Percentiles rank a stretch among this genome's conserved stretches.
These are phyloP conservation scores for Dendronephthya gigantea DNA, from an alignment of 64 coral and sea anemone genomes.

Conservation along the genomic window DNA sequence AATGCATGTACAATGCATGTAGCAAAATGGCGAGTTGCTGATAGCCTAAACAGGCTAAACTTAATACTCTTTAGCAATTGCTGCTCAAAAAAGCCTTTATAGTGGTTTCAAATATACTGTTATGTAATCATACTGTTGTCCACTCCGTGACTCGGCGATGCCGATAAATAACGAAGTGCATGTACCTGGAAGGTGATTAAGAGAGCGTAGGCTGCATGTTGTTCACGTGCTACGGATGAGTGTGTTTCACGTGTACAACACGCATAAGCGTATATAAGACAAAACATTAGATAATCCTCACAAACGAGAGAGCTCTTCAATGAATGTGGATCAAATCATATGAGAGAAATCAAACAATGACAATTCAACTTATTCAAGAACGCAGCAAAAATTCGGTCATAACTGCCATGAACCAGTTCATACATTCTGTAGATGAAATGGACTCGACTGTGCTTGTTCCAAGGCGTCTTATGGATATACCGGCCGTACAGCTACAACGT, in stretches of 20 bases:
- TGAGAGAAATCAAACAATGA: neutral
- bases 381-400: neutral
- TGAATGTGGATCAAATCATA: neutral
- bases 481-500: neutral
- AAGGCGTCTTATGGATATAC: neutral
- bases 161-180: neutral
- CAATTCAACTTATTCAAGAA: neutral
- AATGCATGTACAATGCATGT: too few species aligned
- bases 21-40: too few species aligned
- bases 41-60: too few species aligned
- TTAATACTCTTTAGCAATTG: too few species aligned
- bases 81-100: too few species aligned
- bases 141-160: too few species aligned
- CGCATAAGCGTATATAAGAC: neutral
- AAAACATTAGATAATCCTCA: neutral
- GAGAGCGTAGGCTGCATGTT: neutral
- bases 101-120: too few species aligned
- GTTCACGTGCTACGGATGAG: neutral
- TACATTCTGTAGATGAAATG: slow-evolving; percentile 12
- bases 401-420: neutral
- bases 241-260: neutral
- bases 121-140: too few species aligned
- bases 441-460: neutral
- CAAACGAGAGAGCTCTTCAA: neutral
- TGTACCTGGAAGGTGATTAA: neutral